Conservation (phyloP, 2,113 vertebrate species). For the Gavialis gangeticus region DNA sequence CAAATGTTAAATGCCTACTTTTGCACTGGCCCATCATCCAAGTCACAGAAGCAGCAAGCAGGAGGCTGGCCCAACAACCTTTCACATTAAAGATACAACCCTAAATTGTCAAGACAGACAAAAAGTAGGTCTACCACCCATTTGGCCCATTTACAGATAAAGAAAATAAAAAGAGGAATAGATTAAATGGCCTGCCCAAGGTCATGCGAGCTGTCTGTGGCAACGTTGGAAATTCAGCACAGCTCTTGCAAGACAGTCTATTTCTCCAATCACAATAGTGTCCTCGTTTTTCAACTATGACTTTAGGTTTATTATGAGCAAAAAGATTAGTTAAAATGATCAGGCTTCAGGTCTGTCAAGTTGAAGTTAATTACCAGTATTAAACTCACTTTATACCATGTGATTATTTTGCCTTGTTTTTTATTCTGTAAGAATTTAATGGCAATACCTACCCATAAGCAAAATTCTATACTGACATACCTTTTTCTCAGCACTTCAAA, state of each 20-base stretch:
- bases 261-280: background rate
- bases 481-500: background rate
- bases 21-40: too few species aligned
- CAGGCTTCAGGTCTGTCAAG: background rate
- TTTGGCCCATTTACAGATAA: too few species aligned
- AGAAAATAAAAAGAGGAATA: background rate
- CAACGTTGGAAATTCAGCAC: background rate
- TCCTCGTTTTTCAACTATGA: background rate
- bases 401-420: background rate
- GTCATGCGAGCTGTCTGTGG: background rate
- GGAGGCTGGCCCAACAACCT: too few species aligned
- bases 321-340: background rate
- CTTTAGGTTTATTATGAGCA: background rate
- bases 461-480: background rate
- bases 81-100: too few species aligned
- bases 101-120: too few species aligned
- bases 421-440: background rate
- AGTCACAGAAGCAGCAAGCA: too few species aligned
- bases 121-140: too few species aligned
- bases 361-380: background rate
- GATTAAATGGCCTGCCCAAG: background rate
- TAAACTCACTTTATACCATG: background rate
- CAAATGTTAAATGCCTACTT: too few species aligned
- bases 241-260: background rate
- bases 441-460: fast-evolving